A percentile compares a stretch with the other conserved stretches of the same genome.
Evolutionary conservation across 1,140 invertebrate genomes (phyloP).

Genomic region (Nephila pilipes): DNA sequence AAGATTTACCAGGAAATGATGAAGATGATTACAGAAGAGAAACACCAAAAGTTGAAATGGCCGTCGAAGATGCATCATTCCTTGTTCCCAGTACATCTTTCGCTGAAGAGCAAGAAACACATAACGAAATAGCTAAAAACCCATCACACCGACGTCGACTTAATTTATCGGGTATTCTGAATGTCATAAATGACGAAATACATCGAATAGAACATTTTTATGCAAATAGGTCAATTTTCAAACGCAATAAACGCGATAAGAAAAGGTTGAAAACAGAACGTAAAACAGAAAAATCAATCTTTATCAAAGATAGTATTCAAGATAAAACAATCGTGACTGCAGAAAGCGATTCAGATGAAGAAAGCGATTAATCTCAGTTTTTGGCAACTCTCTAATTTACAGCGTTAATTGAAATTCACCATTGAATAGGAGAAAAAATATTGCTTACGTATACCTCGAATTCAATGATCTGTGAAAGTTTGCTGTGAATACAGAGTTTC

Average conservation of each 20-base stretch:
- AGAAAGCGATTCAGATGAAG: neutral
- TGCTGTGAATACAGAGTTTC: no score
- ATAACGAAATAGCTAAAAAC: neutral
- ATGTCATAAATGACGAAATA: neutral
- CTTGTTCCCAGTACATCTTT: neutral
- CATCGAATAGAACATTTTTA: neutral
- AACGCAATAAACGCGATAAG: neutral
- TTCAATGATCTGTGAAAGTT: no score
- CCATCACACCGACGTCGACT: neutral
- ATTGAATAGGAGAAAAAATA: no score
- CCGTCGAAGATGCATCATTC: neutral
- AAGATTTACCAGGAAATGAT: neutral
- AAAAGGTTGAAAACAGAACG: neutral
- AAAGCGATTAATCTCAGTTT: neutral
- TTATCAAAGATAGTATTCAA: neutral
- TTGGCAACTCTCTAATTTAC: no score
- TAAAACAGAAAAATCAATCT: neutral
- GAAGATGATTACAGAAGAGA: neutral
- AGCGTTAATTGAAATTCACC: no score
- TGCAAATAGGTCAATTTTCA: neutral
- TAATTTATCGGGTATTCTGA: neutral
- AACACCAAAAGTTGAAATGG: neutral
- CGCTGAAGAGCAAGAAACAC: neutral
- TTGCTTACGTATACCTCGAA: no score
- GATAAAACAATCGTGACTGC: conserved; percentile 21